These are phyloP conservation scores for Patella depressa DNA, from an alignment of 2,888 invertebrate species.

Conservation along the genomic window DNA sequence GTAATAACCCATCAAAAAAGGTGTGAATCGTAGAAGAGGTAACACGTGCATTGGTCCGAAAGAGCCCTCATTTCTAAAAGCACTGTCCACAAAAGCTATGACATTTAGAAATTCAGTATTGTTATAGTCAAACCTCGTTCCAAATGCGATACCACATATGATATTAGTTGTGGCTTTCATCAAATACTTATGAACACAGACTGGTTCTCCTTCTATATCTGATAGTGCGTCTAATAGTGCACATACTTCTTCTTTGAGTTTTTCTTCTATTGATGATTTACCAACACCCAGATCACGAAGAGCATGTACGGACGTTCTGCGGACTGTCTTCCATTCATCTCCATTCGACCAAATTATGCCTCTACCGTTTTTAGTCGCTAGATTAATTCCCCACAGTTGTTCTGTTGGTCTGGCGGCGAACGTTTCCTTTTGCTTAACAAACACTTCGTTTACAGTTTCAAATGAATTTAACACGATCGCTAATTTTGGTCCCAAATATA, in stretches of 20 bases:
- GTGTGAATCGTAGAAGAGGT: neutral
- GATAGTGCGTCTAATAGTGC: neutral
- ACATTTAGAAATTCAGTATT: neutral
- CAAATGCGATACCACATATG: neutral
- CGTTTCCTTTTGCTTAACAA: neutral
- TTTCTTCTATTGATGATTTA: neutral
- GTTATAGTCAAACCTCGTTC: neutral
- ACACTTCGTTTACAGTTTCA: neutral
- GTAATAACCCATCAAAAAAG: neutral
- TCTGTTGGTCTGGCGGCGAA: neutral
- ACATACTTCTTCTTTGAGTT: neutral
- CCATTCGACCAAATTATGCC: constrained; percentile 1
- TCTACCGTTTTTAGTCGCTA: neutral
- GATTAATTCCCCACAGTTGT: neutral
- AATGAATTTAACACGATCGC: neutral
- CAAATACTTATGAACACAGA: neutral
- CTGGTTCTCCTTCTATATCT: neutral
- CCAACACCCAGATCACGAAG: neutral
- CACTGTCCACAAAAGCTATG: neutral
- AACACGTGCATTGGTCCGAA: neutral
- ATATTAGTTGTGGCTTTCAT: neutral
- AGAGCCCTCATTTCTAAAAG: neutral
- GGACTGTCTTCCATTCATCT: neutral
- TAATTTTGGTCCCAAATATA: neutral
- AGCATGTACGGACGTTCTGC: neutral